Evolutionary conservation across 2,888 invertebrate species (phyloP), one percentile per base, ranked within the genome.

Genomic region (Toxonevra muliebris): DNA sequence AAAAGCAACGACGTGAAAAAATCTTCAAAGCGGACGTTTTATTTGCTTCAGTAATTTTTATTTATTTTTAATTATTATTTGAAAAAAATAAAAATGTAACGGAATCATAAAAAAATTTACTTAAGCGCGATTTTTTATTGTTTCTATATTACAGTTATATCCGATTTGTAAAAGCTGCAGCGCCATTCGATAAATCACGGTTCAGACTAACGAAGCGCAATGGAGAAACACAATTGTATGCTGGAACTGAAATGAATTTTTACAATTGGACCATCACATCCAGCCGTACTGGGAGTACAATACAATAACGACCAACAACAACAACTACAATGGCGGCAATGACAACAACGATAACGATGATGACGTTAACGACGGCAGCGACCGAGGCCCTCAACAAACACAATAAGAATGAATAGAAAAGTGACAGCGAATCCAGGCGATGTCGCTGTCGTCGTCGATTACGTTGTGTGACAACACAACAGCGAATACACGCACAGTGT

Each of bases 221-320:
- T 71, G 69, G 67, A 71, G 69, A 72, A 74, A 75, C 71, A 69
- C 75, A 73, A 74, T 75, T 75, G 73, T 73, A 75, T 68, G 71
- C 69, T 69, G 69, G 57, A 72, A 71, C 69, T 52, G 65, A 30
- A 65, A 65, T 65, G 59, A 65, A 65, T 64, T 62, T 69, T 66
- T 65, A 69, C 70, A 71, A 70, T 72, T 73, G 71, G 71, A 71
- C 72, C 73, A 68, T n/a, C 55, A 64, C 61, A 59, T 62, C 62
- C 60, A 70, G 43, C 40, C 50, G 66, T 52, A 60, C 60, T 42
- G 20, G 61, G 48, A 68, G 19, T 42, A 66, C 60, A 52, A 40
- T 9, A 19, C 20, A 55, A 62, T 59, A 43, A 65, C 59, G 68
- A 68, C 62, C 20, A 19, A 20, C 15, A 54, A 42, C 54, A 61